phyloP scores from a whole-genome alignment of 2,888 invertebrate species.

The Periphyllus acericola region DNA sequence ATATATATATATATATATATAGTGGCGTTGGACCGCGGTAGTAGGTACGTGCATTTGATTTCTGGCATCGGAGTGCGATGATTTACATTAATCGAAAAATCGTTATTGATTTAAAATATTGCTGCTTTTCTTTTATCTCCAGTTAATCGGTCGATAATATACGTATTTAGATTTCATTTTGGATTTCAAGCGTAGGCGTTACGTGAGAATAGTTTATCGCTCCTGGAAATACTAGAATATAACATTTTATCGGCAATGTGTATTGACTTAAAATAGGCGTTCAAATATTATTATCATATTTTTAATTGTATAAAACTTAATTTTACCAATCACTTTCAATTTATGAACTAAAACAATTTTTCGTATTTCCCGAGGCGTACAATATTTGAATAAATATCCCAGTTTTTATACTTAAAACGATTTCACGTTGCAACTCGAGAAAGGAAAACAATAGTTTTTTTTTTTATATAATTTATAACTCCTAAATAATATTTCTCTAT shows the following conservation, averaged over 20 bases:
- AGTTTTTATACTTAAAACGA: slow-evolving; percentile 6
- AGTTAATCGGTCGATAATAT: too few species aligned
- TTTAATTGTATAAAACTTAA: neutral
- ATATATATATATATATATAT: too few species aligned
- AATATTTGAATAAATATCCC: neutral
- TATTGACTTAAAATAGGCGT: neutral
- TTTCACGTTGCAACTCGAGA: neutral
- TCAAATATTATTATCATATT: neutral
- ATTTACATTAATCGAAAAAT: too few species aligned
- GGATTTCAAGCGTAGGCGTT: neutral
- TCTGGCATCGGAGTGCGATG: too few species aligned
- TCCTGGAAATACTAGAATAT: neutral
- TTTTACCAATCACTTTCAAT: neutral
- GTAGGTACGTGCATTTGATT: too few species aligned
- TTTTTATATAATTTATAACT: neutral
- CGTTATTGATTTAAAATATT: too few species aligned
- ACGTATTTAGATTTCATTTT: too few species aligned
- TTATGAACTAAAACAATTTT: neutral
- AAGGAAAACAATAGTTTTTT: neutral
- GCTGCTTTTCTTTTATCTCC: too few species aligned
- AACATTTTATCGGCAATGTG: neutral
- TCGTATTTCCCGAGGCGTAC: neutral
- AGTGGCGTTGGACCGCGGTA: too few species aligned
- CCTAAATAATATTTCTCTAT: neutral
- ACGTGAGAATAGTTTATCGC: neutral